A percentile compares a stretch with the other conserved stretches of the same genome.
phyloP scores from a whole-genome alignment of 1,140 invertebrate species.

The Drosophila lowei region DNA sequence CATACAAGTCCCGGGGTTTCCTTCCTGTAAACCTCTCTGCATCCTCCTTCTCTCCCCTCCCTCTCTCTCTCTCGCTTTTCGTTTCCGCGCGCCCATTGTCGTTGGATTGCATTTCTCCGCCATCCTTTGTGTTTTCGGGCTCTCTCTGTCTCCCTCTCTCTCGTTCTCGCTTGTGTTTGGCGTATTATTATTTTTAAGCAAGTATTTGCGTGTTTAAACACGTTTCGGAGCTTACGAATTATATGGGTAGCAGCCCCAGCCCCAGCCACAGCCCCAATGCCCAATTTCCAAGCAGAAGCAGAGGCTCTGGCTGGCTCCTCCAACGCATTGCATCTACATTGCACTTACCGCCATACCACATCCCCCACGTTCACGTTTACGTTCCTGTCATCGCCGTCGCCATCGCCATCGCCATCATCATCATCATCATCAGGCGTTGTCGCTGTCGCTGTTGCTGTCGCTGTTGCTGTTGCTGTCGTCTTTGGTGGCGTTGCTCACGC shows the following conservation, averaged over 20 bases:
- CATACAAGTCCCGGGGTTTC: constrained; percentile 38
- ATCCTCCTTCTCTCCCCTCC: not conserved
- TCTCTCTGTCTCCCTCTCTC: constrained; percentile 13
- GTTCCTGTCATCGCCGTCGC: constrained; percentile 10
- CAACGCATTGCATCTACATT: constrained; percentile 46
- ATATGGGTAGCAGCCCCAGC: constrained; percentile 25
- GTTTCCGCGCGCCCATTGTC: constrained; percentile 57
- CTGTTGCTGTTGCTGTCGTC: not conserved
- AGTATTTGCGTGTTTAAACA: constrained; percentile 81
- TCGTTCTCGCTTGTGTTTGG: constrained; percentile 31
- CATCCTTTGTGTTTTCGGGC: constrained; percentile 32
- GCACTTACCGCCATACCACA: constrained; percentile 43
- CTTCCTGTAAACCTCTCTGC: constrained; percentile 31
- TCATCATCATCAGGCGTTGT: constrained; percentile 9
- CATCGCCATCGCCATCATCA: constrained; percentile 16
- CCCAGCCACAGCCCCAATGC: not conserved
- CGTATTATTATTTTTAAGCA: constrained; percentile 80
- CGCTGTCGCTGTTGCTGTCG: not conserved
- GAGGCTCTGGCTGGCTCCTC: not conserved
- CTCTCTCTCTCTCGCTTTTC: constrained; percentile 42
- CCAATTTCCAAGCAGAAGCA: not conserved
- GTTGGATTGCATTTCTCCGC: constrained; percentile 15
- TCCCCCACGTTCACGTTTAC: too few species aligned
- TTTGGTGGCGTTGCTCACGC: constrained; percentile 35
- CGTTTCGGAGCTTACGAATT: constrained; percentile 79